phyloP scores from a whole-genome alignment of 2,797 vertebrate species.

The Siniperca undulata region DNA sequence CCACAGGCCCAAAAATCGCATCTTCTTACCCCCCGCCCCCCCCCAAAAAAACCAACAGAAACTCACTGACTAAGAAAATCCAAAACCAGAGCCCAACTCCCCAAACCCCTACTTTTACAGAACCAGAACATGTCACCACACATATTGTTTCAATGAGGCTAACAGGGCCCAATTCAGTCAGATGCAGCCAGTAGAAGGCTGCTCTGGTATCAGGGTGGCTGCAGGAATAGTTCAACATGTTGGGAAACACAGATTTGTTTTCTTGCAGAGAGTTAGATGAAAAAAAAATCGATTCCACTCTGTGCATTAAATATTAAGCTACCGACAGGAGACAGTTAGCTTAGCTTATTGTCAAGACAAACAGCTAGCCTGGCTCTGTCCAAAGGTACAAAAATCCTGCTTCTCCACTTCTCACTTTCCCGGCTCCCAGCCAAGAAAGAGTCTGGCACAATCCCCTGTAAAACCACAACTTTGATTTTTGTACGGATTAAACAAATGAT shows the following conservation, averaged over 20 bases:
- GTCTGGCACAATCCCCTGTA: neutral
- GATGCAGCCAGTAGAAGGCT: conserved; percentile 31
- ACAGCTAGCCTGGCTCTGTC: neutral
- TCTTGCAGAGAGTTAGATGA: neutral
- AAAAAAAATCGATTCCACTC: too few species aligned
- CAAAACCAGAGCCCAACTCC: conserved; percentile 37
- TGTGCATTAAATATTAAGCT: neutral
- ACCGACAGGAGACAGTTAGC: neutral
- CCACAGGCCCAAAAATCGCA: conserved; percentile 20
- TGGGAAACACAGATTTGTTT: neutral
- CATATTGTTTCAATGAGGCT: conserved; percentile 60
- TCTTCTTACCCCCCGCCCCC: neutral
- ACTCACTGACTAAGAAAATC: conserved; percentile 22
- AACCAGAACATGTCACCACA: conserved; percentile 55
- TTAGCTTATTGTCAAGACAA: neutral
- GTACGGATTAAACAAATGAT: too few species aligned
- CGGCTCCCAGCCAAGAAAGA: neutral
- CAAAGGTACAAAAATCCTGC: neutral
- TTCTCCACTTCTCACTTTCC: neutral
- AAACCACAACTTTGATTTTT: neutral
- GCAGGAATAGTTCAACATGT: neutral
- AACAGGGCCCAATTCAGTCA: conserved; percentile 32
- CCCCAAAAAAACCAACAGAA: neutral
- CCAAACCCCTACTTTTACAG: conserved; percentile 37
- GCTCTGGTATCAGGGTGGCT: neutral